A percentile compares a stretch with the other conserved stretches of the same genome.
phyloP scores from a whole-genome alignment of 2,888 invertebrate species.

The Stratiomys singularior region DNA sequence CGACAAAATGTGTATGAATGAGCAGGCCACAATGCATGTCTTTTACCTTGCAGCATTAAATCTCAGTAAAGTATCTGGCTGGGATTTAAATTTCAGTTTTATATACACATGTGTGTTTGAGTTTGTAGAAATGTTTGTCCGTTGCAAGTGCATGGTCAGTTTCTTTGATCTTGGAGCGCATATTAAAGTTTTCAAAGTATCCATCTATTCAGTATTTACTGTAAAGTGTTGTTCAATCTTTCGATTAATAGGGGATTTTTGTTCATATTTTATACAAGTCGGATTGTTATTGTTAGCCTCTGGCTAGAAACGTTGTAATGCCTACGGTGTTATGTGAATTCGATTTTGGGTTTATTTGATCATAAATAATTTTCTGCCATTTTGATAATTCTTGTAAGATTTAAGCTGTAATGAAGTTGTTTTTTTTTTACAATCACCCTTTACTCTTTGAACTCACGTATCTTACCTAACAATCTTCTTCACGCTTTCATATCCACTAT shows the following conservation, averaged over 20 bases:
- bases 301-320: not conserved
- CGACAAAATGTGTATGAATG: no score
- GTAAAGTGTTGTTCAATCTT: not conserved
- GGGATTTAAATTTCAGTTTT: constrained; percentile 2
- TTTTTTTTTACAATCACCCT: no score
- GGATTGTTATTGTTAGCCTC: not conserved
- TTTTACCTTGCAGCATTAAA: not conserved
- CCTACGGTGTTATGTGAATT: not conserved
- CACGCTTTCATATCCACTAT: no score
- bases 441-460: no score
- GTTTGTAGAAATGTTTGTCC: no score
- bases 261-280: not conserved
- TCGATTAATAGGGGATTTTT: not conserved
- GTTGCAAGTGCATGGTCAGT: not conserved
- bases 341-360: not conserved
- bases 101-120: not conserved
- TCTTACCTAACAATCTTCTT: no score
- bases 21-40: not conserved
- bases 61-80: not conserved
- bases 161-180: constrained; percentile 2
- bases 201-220: not conserved
- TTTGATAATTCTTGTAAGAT: not conserved
- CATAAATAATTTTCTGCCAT: not conserved
- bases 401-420: no score
- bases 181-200: not conserved